Evolutionary conservation across 2,113 vertebrate genomes (phyloP), one percentile per base, ranked within the genome.

Genomic region (Irena cyanogastra): DNA sequence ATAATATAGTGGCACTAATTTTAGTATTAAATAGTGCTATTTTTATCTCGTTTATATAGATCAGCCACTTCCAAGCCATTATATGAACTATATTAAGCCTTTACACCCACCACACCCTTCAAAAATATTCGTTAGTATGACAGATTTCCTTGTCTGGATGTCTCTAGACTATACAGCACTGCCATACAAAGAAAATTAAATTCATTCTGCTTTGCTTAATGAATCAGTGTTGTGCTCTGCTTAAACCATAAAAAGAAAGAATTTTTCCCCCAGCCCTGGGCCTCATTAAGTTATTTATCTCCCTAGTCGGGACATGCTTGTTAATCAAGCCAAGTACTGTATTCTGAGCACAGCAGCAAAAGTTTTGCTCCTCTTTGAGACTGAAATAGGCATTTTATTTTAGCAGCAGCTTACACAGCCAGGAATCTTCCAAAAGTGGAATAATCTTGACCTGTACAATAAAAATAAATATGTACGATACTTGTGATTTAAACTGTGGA

Each of bases 251-350:
- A 90, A 94, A 94, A 96, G 87, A 71, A 95, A 83, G 94, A 93
- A 94, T 97, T 94, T 90, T 86, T 93, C 65, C 77, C 95, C 93
- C 60, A 93, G 60, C 61, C 69, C 53, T 76, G 90, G 88, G 93
- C 93, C 93, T 94, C 93, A 84, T 94, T 88, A 80, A 92, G 80
- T 90, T 95, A 95, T 95, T 92, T 94, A 95, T 95, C 88, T 93
- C 69, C 72, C 90, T 61, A 79, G 88, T 63, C 56, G 10, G 87
- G 76, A 92, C 88, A 92, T 41, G 69, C 80, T 94, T 93, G 76
- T 93, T 94, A 95, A 93, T 83, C 93, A 95, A 92, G 88, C 90
- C 90, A 96, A 93, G 93, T 87, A 74, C 82, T 81, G 64, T 49
- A 57, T 52, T 95, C 83, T 14, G 49, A 75, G 33, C 26, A 89